Evolutionary conservation across 2,888 invertebrate genomes (phyloP).

Genomic region (Micoletzkya japonica): DNA sequence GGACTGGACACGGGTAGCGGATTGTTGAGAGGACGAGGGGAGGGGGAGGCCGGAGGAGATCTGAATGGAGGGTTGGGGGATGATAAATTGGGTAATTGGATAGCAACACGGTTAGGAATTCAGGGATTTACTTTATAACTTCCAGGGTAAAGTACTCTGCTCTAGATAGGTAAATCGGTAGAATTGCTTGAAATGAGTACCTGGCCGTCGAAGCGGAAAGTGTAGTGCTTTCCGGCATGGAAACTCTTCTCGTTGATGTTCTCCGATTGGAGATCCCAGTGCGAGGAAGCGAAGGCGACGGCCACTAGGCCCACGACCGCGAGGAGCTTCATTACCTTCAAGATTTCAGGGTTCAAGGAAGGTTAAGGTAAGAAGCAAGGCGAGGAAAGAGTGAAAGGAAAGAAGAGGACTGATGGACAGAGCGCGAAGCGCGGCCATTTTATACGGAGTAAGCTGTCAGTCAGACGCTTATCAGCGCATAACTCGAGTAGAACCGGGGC

Average conservation of each 20-base stretch:
- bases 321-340: slow-evolving; percentile 24
- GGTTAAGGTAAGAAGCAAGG: too few relatives aligned
- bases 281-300: slow-evolving; percentile 23
- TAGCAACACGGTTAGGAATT: background rate
- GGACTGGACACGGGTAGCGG: slow-evolving; percentile 51
- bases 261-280: slow-evolving; percentile 23
- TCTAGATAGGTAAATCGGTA: too few relatives aligned
- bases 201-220: slow-evolving; percentile 28
- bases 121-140: background rate
- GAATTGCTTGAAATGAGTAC: background rate
- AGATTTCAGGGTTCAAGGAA: too few relatives aligned
- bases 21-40: slow-evolving; percentile 45
- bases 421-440: too few relatives aligned
- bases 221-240: slow-evolving; percentile 27
- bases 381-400: too few relatives aligned
- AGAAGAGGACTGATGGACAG: too few relatives aligned
- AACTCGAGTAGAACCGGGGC: too few relatives aligned
- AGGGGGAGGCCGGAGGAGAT: slow-evolving; percentile 51
- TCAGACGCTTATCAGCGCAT: too few relatives aligned
- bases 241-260: background rate
- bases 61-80: slow-evolving; percentile 41
- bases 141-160: background rate
- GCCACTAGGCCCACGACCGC: slow-evolving; percentile 24
- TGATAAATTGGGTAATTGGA: background rate
- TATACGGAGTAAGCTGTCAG: too few relatives aligned